phyloP scores from a whole-genome alignment of 1,140 invertebrate genomes.

The Phymorhynchus buccinoides region DNA sequence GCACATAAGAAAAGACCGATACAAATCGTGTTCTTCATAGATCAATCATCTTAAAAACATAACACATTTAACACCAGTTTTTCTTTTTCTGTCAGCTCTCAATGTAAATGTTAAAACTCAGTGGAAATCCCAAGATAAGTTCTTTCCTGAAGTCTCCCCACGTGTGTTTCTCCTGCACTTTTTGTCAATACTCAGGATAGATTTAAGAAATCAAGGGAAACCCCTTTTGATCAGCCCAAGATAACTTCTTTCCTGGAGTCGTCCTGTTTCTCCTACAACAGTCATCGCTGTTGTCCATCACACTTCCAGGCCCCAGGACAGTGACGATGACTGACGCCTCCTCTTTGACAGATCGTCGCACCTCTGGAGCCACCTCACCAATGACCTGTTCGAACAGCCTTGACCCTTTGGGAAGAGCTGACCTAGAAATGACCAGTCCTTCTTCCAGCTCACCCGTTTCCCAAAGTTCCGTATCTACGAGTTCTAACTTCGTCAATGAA shows the following conservation, averaged over 20 bases:
- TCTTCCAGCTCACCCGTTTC: not conserved
- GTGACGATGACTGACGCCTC: not conserved
- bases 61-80: too few species aligned
- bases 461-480: not conserved
- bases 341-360: not conserved
- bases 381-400: not conserved
- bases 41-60: too few species aligned
- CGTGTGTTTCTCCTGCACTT: too few species aligned
- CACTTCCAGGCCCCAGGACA: not conserved
- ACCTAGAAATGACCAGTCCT: conserved; percentile 4
- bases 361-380: not conserved
- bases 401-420: conserved; percentile 1
- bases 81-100: too few species aligned
- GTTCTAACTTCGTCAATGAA: not conserved
- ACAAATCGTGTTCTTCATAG: too few species aligned
- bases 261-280: not conserved
- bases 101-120: too few species aligned
- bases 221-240: not conserved
- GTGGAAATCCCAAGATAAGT: too few species aligned
- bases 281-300: not conserved
- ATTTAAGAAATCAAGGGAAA: not conserved
- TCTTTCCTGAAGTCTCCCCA: too few species aligned
- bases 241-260: not conserved
- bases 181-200: too few species aligned
- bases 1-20: too few species aligned